Evolutionary conservation across 1,140 invertebrate species (phyloP).

Genomic region (Platorchestia sp.): DNA sequence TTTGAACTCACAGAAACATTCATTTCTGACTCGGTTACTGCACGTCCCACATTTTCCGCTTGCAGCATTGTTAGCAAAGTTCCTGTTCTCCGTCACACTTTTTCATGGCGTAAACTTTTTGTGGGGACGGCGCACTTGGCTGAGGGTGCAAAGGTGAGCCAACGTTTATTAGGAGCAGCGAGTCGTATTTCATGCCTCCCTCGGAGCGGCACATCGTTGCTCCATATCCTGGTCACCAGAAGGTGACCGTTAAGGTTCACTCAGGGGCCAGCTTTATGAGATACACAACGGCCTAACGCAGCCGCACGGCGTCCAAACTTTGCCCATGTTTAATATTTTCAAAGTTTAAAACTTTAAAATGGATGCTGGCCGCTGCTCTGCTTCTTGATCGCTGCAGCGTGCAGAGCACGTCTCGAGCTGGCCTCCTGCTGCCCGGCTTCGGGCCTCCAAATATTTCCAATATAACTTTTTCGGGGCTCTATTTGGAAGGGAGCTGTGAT

Average conservation of each 20-base stretch:
- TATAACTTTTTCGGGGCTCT: neutral
- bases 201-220: neutral
- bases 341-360: neutral
- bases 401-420: neutral
- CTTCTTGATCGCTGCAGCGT: neutral
- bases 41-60: neutral
- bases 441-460: neutral
- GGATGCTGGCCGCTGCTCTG: neutral
- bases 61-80: neutral
- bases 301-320: neutral
- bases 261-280: neutral
- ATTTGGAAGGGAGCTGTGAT: neutral
- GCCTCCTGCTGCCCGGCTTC: neutral
- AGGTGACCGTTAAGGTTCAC: neutral
- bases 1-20: neutral
- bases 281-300: neutral
- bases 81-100: neutral
- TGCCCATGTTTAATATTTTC: neutral
- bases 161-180: neutral
- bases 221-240: neutral
- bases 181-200: neutral
- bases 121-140: neutral
- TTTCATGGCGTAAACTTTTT: neutral
- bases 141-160: neutral
- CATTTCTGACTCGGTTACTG: neutral